phyloP scores from a whole-genome alignment of 2,797 vertebrate species.

The Eulemur mongoz region DNA sequence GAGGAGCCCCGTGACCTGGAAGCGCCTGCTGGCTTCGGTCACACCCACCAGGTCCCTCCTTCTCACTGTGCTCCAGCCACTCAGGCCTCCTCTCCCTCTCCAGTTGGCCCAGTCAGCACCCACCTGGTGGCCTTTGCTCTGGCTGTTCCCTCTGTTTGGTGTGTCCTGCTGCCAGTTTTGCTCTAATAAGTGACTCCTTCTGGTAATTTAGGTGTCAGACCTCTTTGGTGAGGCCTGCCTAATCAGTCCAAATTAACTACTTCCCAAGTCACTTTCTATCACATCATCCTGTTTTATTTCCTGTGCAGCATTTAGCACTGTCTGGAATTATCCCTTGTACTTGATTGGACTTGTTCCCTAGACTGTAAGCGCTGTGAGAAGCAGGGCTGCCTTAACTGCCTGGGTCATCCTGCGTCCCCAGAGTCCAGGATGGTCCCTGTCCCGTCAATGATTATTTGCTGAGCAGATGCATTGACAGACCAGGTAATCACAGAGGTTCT shows the following conservation, averaged over 20 bases:
- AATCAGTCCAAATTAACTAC: neutral
- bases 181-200: neutral
- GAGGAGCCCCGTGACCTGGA: neutral
- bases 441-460: neutral
- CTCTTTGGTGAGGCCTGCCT: neutral
- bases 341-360: neutral
- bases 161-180: neutral
- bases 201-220: neutral
- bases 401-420: neutral
- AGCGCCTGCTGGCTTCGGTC: neutral
- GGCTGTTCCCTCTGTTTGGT: neutral
- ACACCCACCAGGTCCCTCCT: rapidly evolving
- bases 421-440: neutral
- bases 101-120: neutral
- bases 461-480: neutral
- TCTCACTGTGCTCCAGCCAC: neutral
- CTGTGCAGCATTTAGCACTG: neutral
- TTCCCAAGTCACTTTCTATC: neutral
- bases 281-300: neutral
- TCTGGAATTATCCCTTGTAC: neutral
- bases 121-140: neutral
- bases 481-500: neutral
- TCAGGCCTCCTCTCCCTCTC: too few species aligned
- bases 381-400: neutral
- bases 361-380: neutral